Base-by-base conservation (phyloP, 2,888 invertebrate species). In the Cheilosia variabilis region DNA sequence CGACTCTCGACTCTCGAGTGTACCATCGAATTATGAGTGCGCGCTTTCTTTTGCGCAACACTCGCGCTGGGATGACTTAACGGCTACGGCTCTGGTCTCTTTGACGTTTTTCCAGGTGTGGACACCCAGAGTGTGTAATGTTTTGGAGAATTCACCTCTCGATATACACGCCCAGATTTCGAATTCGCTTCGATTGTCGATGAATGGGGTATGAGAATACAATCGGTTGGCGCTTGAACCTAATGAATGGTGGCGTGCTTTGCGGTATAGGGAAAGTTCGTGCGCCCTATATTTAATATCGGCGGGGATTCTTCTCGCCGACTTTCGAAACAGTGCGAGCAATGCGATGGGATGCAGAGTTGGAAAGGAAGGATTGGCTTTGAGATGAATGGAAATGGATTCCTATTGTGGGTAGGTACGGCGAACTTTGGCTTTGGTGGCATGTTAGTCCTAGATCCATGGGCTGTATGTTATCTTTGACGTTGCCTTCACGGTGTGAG, bases 91-190 rank as follows among this genome's bases (percentile, higher is more conserved):
- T 27, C 27, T 27, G 69, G 34, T 45, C 31, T 9, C 22, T 53
- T 80, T 72, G 86, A 81, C 86, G 71, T 76, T 72, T 86, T 81
- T 86, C 62, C 76, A 81, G 86, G 86, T 72, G 86, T 81, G 86
- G 86, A 86, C 76, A 81, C 52, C 69, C 53, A 53, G 47, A 58
- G 45, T 45, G 53, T 37, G 53, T 37, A 15, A 13, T 62, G 37
- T 19, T 50, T 9, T 43, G 45, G 57, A 62, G 45, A 53, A 62
- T 63, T 57, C n/a, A 41, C 37, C 50, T 41, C 7, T 45, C 53
- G 77, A 22, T 53, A 4, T 37, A 17, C 17, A 72, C 79, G 79
- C 71, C 79, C 69, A 69, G 71, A 79, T 65, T 72, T 66, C 37
- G 71, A 63, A 65, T 79, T 71, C 71, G 58, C 52, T 79, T 58